phyloP scores from a whole-genome alignment of 2,113 vertebrate genomes.

The Dissostichus mawsoni region DNA sequence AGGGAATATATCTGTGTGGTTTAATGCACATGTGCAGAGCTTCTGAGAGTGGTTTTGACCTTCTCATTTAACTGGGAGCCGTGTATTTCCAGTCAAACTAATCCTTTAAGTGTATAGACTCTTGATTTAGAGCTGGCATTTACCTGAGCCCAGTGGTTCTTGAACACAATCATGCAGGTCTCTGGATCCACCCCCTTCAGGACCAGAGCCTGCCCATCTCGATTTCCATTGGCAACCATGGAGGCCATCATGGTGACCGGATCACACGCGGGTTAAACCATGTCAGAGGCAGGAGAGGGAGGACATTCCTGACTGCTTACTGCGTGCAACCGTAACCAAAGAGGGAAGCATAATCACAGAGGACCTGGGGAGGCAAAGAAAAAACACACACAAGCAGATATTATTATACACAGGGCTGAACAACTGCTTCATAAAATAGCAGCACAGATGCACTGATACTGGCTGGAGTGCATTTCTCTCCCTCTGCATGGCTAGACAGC shows the following conservation, averaged over 20 bases:
- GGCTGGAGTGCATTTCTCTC: conserved; percentile 5
- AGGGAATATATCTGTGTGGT: background rate
- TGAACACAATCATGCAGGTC: conserved; percentile 99
- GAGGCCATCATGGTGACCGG: conserved; percentile 89
- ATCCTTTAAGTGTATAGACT: background rate
- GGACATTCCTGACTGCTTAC: conserved; percentile 53
- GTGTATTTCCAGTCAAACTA: background rate
- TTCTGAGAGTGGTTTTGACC: background rate
- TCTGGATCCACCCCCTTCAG: conserved; percentile 95
- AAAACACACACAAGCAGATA: conserved; percentile 25
- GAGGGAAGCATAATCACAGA: conserved; percentile 22
- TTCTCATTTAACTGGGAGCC: background rate
- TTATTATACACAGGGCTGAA: conserved; percentile 3
- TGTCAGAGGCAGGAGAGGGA: conserved; percentile 61
- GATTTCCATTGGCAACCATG: conserved; percentile 85
- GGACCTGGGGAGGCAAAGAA: conserved; percentile 55
- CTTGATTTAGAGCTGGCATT: background rate
- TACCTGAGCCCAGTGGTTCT: conserved; percentile 99
- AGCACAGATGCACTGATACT: conserved; percentile 16
- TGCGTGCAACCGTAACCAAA: conserved; percentile 40
- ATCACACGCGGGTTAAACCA: conserved; percentile 74
- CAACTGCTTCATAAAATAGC: conserved; percentile 22
- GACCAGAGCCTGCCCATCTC: conserved; percentile 85
- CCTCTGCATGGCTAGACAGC: conserved; percentile 58
- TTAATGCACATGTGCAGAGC: background rate